phyloP scores from a whole-genome alignment of 2,113 vertebrate genomes.

The Numida meleagris region DNA sequence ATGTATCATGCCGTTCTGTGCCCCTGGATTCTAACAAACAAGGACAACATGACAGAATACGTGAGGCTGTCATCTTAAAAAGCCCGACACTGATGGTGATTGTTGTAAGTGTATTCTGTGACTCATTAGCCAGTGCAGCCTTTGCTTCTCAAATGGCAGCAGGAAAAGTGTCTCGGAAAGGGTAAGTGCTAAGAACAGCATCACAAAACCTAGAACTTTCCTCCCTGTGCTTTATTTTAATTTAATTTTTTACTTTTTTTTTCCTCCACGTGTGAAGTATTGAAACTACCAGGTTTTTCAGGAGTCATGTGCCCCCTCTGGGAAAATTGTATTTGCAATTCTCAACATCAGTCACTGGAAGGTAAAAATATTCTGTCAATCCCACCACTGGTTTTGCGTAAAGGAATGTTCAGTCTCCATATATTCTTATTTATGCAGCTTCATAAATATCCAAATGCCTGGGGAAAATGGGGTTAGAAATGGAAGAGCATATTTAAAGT shows the following conservation, averaged over 20 bases:
- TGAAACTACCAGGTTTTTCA: neutral
- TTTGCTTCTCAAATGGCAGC: conserved; percentile 25
- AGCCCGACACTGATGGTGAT: neutral
- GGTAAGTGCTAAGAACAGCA: neutral
- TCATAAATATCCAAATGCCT: conserved; percentile 23
- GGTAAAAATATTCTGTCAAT: conserved; percentile 23
- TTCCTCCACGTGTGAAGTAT: neutral
- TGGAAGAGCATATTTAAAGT: neutral
- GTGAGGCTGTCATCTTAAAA: conserved; percentile 40
- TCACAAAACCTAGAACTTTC: neutral
- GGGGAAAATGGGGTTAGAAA: conserved; percentile 3
- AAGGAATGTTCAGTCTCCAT: neutral
- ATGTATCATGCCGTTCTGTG: neutral
- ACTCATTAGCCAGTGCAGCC: conserved; percentile 44
- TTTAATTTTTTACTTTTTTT: neutral
- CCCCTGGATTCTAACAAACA: neutral
- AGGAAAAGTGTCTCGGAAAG: neutral
- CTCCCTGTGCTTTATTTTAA: neutral
- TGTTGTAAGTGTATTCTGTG: conserved; percentile 8
- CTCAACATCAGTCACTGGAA: conserved; percentile 8
- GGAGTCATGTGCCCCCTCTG: neutral
- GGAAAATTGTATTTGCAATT: conserved; percentile 28
- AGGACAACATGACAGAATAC: neutral
- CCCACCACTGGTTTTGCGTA: neutral
- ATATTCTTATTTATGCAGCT: conserved; percentile 2